Percentiles rank a stretch among this genome's conserved stretches.
Conservation (phyloP, 2,113 vertebrate species). For the Heterotis niloticus region DNA sequence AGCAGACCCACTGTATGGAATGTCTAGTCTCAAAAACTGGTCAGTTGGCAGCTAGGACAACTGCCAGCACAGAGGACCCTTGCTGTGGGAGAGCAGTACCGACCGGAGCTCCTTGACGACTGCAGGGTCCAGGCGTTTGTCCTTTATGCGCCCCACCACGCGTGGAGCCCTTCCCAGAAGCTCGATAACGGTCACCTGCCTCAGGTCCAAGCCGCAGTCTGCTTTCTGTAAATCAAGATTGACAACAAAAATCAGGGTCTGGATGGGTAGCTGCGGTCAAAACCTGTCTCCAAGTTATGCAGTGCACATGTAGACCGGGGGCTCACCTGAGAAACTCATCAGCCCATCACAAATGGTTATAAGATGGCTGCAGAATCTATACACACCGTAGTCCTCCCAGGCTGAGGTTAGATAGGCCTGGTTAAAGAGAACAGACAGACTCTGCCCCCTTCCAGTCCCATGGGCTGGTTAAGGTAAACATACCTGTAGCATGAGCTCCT, state of each 20-base stretch:
- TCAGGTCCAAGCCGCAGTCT: slow-evolving; percentile 80
- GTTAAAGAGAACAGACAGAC: background rate
- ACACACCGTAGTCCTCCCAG: too few species aligned
- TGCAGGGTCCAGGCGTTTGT: slow-evolving; percentile 64
- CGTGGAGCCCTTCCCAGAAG: slow-evolving; percentile 78
- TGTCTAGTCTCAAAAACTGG: too few species aligned
- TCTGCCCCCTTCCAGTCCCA: background rate
- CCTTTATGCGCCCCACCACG: slow-evolving; percentile 81
- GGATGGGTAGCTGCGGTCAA: too few species aligned
- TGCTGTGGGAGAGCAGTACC: background rate
- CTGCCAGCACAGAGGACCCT: too few species aligned
- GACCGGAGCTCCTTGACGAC: slow-evolving; percentile 89
- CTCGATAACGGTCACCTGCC: slow-evolving; percentile 80
- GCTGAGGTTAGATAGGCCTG: background rate
- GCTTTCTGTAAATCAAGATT: slow-evolving; percentile 63
- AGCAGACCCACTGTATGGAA: too few species aligned
- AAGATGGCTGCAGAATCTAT: background rate
- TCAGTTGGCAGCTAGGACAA: background rate
- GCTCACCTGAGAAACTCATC: background rate
- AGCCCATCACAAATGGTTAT: background rate
- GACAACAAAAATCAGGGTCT: background rate
- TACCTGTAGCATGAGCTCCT: slow-evolving; percentile 88
- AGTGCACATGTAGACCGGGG: too few species aligned
- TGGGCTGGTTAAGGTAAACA: slow-evolving; percentile 22
- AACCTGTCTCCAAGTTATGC: too few species aligned